Evolutionary conservation across 1,140 invertebrate genomes (phyloP), one percentile per base, ranked within the genome.

Genomic region (Helicoverpa zea): DNA sequence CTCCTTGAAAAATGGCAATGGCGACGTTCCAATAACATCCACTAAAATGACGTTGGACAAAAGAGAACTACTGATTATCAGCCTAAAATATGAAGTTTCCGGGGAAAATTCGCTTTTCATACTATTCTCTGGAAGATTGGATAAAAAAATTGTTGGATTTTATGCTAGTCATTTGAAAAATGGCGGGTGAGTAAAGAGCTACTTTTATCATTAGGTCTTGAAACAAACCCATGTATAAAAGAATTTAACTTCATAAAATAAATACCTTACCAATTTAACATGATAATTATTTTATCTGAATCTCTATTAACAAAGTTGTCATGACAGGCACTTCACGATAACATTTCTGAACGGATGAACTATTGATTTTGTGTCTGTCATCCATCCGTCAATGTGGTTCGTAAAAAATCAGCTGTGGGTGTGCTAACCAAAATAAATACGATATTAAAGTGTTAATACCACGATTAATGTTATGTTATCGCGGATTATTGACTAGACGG

Each of bases 71-170:
- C 80, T 94, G 47, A 77, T 85, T n/a, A 81, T 95, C 5, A 72
- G 84, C 64, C 80, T 91, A 14, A 9, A 86, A 35, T 43, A 83
- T 58, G 70, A 82, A 81, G 76, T 94, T 54, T 16, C 23, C 16
- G 63, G 63, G 77, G 85, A 80, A 43, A 35, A 73, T n/a, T 91
- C 81, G 4, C 51, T 95, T 12, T 52, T 78, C 30, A 87, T 95
- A 54, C 18, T 72, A 3, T 95, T 94, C 80, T 75, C 82, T 30
- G 95, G 95, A 81, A 89, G 64, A 52, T 56, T 95, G 59, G 88
- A 91, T 79, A 88, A 85, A 13, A 89, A 89, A 81, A 89, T 94
- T 47, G 87, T 95, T 68, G 93, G 93, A 75, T 89, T 95, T 74
- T 95, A 95, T 83, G 80, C 84, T 29, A 95, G 95, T 81, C 88